These are phyloP conservation scores for Thecocarcelia acutangulata DNA, from an alignment of 2,888 invertebrate genomes.

Conservation along the genomic window DNA sequence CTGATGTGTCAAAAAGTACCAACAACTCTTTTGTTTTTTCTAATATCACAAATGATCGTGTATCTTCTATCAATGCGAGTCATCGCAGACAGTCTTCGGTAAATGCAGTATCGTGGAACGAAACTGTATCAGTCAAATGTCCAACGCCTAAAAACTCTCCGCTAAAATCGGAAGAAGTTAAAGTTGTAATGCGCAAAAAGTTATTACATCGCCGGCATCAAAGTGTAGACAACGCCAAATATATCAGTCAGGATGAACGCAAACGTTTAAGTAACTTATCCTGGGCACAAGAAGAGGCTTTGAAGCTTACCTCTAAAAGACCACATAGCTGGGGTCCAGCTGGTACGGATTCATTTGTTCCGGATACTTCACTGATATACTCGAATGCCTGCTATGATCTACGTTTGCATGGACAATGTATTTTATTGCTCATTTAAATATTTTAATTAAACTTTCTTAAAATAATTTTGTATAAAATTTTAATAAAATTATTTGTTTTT, in stretches of 20 bases:
- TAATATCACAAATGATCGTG: conserved; percentile 73
- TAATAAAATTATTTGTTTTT: not conserved
- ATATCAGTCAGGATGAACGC: conserved; percentile 75
- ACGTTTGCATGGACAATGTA: conserved; percentile 92
- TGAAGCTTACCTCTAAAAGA: conserved; percentile 72
- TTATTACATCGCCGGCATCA: conserved; percentile 78
- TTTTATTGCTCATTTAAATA: conserved; percentile 59
- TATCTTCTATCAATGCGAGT: conserved; percentile 63
- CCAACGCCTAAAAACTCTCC: conserved; percentile 66
- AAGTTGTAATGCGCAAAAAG: conserved; percentile 77
- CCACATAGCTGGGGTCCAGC: conserved; percentile 81
- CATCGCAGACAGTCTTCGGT: conserved; percentile 80
- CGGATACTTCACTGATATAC: conserved; percentile 87
- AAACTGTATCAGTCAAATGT: conserved; percentile 78
- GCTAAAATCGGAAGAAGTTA: conserved; percentile 57
- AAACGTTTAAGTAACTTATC: conserved; percentile 78
- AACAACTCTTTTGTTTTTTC: conserved; percentile 74
- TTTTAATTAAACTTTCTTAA: conserved; percentile 39
- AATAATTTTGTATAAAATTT: conserved; percentile 45
- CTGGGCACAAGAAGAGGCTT: conserved; percentile 75
- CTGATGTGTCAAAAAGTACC: conserved; percentile 69
- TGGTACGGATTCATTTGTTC: conserved; percentile 74
- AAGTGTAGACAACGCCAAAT: conserved; percentile 79
- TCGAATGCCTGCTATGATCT: conserved; percentile 85
- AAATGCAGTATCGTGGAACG: conserved; percentile 81